phyloP scores from a whole-genome alignment of 2,113 vertebrate species.

The Ramphastos sulfuratus region DNA sequence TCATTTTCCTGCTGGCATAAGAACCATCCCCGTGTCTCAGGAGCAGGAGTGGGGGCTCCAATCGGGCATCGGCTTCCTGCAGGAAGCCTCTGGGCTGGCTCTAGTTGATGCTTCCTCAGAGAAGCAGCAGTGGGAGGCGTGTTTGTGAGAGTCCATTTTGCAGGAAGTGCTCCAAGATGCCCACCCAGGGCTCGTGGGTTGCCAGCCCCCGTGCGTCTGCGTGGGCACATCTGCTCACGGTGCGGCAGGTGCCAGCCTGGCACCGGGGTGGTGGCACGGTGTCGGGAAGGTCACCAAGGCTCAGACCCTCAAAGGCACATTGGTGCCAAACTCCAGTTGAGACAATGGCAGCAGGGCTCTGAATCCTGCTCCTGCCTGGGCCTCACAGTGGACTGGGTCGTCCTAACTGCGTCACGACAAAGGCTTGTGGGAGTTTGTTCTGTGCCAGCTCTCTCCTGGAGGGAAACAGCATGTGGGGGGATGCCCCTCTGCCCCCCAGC shows the following conservation, averaged over 20 bases:
- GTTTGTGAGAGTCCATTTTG: conserved; percentile 13
- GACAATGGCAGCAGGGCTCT: neutral
- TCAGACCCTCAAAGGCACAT: neutral
- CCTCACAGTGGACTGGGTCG: neutral
- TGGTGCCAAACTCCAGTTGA: neutral
- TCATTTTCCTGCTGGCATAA: neutral
- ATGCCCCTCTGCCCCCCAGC: neutral
- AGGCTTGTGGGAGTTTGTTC: neutral
- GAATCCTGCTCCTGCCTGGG: neutral
- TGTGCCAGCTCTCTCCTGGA: neutral
- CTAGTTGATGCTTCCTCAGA: neutral
- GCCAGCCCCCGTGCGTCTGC: rapidly evolving
- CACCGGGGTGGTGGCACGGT: neutral
- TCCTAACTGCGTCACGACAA: neutral
- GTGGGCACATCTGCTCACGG: rapidly evolving
- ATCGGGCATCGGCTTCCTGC: neutral
- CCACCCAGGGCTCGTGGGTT: neutral
- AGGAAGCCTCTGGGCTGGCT: neutral
- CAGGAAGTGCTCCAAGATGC: neutral
- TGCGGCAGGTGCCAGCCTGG: rapidly evolving
- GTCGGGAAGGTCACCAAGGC: neutral
- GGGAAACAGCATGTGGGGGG: rapidly evolving
- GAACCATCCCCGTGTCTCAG: neutral
- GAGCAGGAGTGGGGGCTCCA: neutral
- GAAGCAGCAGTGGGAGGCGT: neutral